Evolutionary conservation across 2,797 vertebrate genomes (phyloP).

Genomic region (Gobionotothen gibberifrons): DNA sequence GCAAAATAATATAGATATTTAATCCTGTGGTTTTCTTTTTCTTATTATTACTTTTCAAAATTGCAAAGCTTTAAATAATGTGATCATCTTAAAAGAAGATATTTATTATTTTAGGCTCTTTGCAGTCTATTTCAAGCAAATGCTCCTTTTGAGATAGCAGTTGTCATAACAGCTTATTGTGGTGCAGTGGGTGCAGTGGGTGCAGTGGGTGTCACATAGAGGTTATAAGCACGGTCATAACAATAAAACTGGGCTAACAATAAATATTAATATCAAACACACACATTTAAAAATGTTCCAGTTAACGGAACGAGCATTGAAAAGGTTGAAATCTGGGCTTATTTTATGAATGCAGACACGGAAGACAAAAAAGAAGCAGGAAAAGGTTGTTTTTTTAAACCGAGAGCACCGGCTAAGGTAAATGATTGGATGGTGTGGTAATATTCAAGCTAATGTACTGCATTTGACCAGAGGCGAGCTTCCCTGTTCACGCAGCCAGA

Average conservation of each 20-base stretch:
- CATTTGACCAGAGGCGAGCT: slow-evolving; percentile 46
- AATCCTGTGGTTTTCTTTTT: neutral
- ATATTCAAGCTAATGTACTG: slow-evolving; percentile 53
- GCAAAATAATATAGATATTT: neutral
- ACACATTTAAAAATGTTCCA: slow-evolving; percentile 14
- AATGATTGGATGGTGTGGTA: slow-evolving; percentile 14
- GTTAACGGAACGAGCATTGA: no score
- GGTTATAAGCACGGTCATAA: slow-evolving; percentile 9
- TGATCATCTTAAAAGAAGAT: neutral
- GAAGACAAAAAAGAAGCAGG: neutral
- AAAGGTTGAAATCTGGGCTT: neutral
- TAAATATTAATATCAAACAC: slow-evolving; percentile 27
- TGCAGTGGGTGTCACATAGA: neutral
- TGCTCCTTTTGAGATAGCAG: slow-evolving; percentile 23
- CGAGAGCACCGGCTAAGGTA: neutral
- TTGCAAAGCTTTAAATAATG: slow-evolving; percentile 13
- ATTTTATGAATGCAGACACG: slow-evolving; percentile 11
- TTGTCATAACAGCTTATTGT: slow-evolving; percentile 17
- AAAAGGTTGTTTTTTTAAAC: neutral
- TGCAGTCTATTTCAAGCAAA: slow-evolving; percentile 30
- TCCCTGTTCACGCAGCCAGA: slow-evolving; percentile 36
- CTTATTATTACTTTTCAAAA: neutral
- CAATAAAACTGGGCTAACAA: slow-evolving; percentile 33
- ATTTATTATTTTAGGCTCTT: slow-evolving; percentile 26
- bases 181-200: neutral